A percentile compares a stretch with the other conserved stretches of the same genome.
Conservation (phyloP, 1,140 invertebrate genomes). For the Apis dorsata region DNA sequence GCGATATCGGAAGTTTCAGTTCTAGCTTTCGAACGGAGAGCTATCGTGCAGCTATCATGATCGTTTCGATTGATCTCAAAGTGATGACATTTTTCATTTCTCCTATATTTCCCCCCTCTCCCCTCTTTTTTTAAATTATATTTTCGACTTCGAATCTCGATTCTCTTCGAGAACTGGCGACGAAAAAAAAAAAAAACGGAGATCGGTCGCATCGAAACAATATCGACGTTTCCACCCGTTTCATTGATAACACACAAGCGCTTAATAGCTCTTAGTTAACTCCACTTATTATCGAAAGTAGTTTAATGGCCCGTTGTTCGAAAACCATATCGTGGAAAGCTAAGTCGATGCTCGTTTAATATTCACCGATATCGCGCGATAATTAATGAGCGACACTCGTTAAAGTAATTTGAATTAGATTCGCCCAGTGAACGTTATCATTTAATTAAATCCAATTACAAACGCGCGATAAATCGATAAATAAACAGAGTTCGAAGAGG, state of each 20-base stretch:
- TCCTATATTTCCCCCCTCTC: too few relatives aligned
- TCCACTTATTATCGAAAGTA: neutral
- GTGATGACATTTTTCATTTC: too few relatives aligned
- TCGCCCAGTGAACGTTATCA: too few relatives aligned
- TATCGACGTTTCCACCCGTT: neutral
- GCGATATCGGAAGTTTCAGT: too few relatives aligned
- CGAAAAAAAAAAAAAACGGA: neutral
- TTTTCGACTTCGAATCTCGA: too few relatives aligned
- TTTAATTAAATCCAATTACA: neutral
- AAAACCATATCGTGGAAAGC: neutral
- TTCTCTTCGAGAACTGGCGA: too few relatives aligned
- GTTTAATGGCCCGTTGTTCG: neutral
- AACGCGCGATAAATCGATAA: neutral
- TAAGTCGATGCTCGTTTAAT: constrained; percentile 2
- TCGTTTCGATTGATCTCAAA: too few relatives aligned
- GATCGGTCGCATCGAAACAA: too few relatives aligned
- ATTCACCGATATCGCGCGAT: neutral
- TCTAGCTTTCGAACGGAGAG: too few relatives aligned
- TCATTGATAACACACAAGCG: neutral
- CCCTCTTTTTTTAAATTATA: too few relatives aligned
- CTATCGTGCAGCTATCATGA: too few relatives aligned
- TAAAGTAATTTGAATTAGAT: neutral
- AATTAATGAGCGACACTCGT: neutral
- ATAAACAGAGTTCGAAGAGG: neutral
- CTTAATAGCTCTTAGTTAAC: neutral